Conservation (phyloP, 2,888 invertebrate species). For the Ellobium chinense region DNA sequence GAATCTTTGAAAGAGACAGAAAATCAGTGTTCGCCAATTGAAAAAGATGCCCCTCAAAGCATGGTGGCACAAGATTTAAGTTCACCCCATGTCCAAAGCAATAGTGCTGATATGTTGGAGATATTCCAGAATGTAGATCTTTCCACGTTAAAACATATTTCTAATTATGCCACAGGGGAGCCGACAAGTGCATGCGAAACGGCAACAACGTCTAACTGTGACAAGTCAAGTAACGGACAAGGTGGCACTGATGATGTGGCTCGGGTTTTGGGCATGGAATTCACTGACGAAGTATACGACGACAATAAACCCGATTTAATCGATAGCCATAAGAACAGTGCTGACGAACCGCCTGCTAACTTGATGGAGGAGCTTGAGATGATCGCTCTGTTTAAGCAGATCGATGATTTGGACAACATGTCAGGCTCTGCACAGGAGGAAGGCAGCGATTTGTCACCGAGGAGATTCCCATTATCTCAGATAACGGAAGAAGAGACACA, state of each 20-base stretch:
- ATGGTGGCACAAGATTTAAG: neutral
- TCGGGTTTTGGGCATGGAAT: constrained; percentile 20
- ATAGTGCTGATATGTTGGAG: neutral
- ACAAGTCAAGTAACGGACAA: neutral
- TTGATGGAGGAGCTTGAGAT: constrained; percentile 37
- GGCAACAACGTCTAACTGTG: neutral
- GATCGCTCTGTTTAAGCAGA: constrained; percentile 31
- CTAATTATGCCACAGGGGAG: neutral
- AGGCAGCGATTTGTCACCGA: neutral
- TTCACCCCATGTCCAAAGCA: neutral
- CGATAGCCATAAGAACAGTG: neutral
- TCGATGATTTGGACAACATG: neutral
- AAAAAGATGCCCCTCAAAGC: neutral
- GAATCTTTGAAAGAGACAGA: neutral
- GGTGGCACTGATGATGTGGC: neutral
- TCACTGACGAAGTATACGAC: neutral
- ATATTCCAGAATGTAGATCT: constrained; percentile 14
- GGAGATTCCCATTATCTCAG: constrained; percentile 29
- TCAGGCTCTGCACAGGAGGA: neutral
- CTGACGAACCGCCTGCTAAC: neutral
- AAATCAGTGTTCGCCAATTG: neutral
- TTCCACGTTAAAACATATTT: neutral
- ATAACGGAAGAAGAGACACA: constrained; percentile 45
- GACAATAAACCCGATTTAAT: neutral
- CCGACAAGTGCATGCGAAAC: neutral